Evolutionary conservation across 2,888 invertebrate species (phyloP).

Genomic region (Netelia virgata): DNA sequence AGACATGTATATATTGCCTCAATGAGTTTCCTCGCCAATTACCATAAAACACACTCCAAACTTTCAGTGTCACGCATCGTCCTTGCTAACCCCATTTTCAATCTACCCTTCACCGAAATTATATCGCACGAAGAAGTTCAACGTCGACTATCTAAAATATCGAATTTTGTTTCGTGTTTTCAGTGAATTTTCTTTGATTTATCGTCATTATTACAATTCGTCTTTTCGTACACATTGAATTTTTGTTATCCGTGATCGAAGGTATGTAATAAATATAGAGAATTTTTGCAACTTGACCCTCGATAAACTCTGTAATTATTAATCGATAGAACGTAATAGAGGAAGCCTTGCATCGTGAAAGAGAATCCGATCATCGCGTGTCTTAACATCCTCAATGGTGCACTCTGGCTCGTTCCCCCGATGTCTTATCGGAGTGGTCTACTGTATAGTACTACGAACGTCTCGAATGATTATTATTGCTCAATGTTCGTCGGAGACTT

Average conservation of each 20-base stretch:
- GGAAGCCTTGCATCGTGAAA: conserved; percentile 29
- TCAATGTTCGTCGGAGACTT: conserved; percentile 2
- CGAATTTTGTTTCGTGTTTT: too few relatives aligned
- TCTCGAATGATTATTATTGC: conserved; percentile 22
- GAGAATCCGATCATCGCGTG: conserved; percentile 47
- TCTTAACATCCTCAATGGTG: conserved; percentile 9
- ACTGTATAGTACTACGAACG: conserved; percentile 10
- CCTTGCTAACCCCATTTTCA: conserved; percentile 25
- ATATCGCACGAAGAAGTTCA: neutral
- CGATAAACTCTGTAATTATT: conserved; percentile 58
- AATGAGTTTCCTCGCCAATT: conserved; percentile 31
- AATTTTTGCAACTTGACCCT: conserved; percentile 45
- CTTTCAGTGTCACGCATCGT: conserved; percentile 38
- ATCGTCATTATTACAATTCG: too few relatives aligned
- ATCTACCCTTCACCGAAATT: conserved; percentile 32
- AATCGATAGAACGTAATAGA: conserved; percentile 61
- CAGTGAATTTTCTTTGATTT: too few relatives aligned
- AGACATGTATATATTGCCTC: conserved; percentile 26
- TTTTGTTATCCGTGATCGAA: neutral
- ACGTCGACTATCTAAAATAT: too few relatives aligned
- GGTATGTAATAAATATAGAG: conserved; percentile 15
- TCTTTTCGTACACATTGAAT: too few relatives aligned
- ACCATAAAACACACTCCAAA: conserved; percentile 26
- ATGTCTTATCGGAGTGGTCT: conserved; percentile 13
- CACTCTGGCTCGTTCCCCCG: neutral